Base-by-base conservation (phyloP, 2,888 invertebrate species). In the Parelbella ahira region DNA sequence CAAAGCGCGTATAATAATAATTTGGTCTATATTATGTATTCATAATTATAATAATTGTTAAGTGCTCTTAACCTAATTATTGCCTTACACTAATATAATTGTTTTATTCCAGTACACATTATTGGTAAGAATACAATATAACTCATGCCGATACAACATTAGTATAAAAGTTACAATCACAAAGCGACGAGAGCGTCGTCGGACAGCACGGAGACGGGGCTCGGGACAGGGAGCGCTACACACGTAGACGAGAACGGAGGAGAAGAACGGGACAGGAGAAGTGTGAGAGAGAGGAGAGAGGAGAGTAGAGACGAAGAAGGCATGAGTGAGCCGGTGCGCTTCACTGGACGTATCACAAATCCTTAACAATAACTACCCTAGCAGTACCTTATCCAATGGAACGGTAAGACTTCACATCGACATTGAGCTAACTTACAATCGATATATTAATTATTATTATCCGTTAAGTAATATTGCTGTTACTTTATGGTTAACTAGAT, bases 391-490 rank as follows among this genome's bases (percentile, higher is more conserved):
- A 79, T 73, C 73, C 76, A 81, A 83, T 84, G 84, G 86, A 86
- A 84, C 87, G 84, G 84, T 79, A 76, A 70, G 53, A 73, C 75
- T 77, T 80, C 73, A 80, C 76, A 81, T 71, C 61, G 68, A 83
- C 73, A 83, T 87, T 87, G 87, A 87, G 87, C 87, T 87, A 84
- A 74, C 83, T 87, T 86, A 86, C 72, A 73, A 68, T 71, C 72
- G 77, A 82, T 82, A 82, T 79, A 83, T 83, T 80, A 78, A 69
- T 71, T 65, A 71, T 63, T 70, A 64, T 84, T n/a, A n/a, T n/a
- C n/a, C n/a, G n/a, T n/a, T 84, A 86, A 80, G 83, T 84, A 82
- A 75, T 84, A 86, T 86, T 83, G 83, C 82, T 82, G 84, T 86
- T 83, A 84, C 72, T 78, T 51, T 72, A 76, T 63, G 68, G 76